Base-by-base conservation (phyloP, 2,113 vertebrate genomes). In the Paralichthys olivaceus region DNA sequence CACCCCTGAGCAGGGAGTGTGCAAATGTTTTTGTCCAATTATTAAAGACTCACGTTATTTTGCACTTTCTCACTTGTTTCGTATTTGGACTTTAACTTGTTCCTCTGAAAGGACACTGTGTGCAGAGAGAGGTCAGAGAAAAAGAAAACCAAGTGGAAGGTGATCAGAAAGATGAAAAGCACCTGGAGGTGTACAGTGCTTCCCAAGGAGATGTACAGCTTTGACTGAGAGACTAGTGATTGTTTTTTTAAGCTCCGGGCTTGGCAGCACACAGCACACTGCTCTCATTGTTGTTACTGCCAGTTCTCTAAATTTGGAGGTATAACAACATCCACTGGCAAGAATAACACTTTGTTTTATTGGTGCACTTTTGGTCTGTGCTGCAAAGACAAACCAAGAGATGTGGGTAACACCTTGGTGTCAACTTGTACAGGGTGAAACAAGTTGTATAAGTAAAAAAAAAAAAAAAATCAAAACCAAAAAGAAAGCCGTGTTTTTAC, bases 251-350 rank as follows among this genome's bases (percentile, higher is more conserved):
- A 79, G 84, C 87, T 84, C 22, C 68, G 45, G 80, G 80, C 87
- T 87, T 91, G 74, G 88, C 87, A 91, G 75, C 66, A 20, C 62
- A 66, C 76, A 61, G 51, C 57, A 32, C 60, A 28, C 61, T 55
- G 60, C 70, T 81, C 65, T 34, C 68, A 87, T 83, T 88, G 82
- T 86, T 89, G 77, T 82, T 85, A 4, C 81, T 89, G 86, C 77
- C 87, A 89, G 81, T 80, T 84, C 59, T 90, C 65, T 81, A 81
- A 80, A 84, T 76, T 80, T 75, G 56, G 47, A 85, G 80, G 53
- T 85, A 69, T 55, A 86, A 88, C 73, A 84, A 80, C 85, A 90
- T 87, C 85, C 80, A 87, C 66, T 57, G 61, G 81, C 37, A 68
- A 86, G 83, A 81, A 67, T 62, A 86, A 75, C 69, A 75, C 76